These are phyloP conservation scores for Diadophis punctatus DNA, from an alignment of 2,113 vertebrate species.

Conservation along the genomic window DNA sequence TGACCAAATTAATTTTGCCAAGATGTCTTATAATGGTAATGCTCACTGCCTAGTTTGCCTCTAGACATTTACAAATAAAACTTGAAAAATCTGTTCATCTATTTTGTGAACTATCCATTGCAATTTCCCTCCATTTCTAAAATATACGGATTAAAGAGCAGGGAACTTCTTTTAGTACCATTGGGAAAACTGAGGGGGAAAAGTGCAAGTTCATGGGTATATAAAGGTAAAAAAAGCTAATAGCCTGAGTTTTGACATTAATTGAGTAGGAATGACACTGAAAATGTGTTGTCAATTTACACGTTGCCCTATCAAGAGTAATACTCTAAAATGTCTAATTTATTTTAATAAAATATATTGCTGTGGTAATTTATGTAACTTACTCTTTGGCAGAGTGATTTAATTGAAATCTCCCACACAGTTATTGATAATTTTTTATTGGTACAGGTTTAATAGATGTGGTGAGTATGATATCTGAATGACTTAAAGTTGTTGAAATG, in stretches of 20 bases:
- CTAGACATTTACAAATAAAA: background rate
- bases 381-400: constrained; percentile 5
- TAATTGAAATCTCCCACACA: constrained; percentile 14
- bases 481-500: constrained; percentile 18
- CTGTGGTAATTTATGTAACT: constrained; percentile 28
- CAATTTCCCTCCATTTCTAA: background rate
- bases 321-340: background rate
- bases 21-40: background rate
- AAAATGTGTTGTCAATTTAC: background rate
- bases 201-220: background rate
- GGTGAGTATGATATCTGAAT: constrained; percentile 39
- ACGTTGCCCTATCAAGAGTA: background rate
- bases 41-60: background rate
- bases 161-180: background rate
- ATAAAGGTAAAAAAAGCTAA: rapidly evolving
- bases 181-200: background rate
- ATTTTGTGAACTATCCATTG: background rate
- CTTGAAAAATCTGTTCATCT: background rate
- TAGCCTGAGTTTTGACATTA: background rate
- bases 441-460: constrained; percentile 16
- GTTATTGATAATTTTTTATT: constrained; percentile 16
- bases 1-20: background rate
- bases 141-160: background rate
- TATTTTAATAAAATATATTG: background rate
- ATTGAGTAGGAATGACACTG: background rate